Conservation (phyloP, 64 coral and sea anemone species). For the Dendronephthya gigantea region DNA sequence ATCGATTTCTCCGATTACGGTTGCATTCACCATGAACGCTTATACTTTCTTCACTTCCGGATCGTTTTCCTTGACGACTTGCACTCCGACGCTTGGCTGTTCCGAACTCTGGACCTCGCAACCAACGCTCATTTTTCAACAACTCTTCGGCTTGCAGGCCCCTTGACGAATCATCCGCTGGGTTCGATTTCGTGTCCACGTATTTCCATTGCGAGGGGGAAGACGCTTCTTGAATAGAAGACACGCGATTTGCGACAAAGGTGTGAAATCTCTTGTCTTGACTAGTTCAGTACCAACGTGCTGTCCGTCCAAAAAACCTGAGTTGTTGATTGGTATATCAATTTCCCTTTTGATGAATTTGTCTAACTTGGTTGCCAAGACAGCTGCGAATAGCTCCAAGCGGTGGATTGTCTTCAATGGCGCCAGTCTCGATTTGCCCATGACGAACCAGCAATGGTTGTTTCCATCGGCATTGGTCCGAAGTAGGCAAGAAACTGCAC, state of each 20-base stretch:
- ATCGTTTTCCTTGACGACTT: too few relatives aligned
- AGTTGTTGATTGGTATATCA: constrained; percentile 7
- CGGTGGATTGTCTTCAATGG: neutral
- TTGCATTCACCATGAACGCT: too few relatives aligned
- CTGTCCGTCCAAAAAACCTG: constrained; percentile 5
- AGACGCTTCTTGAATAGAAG: neutral
- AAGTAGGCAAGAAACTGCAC: neutral
- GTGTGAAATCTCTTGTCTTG: neutral
- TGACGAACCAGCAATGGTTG: neutral
- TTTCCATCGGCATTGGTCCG: neutral
- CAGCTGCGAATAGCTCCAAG: neutral
- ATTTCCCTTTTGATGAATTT: neutral
- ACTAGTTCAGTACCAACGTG: neutral
- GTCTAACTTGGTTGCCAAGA: constrained; percentile 5
- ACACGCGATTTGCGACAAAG: neutral
- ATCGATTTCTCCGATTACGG: too few relatives aligned
- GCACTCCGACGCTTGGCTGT: too few relatives aligned
- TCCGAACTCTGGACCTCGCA: neutral
- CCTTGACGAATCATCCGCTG: neutral
- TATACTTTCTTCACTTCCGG: too few relatives aligned
- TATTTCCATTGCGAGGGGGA: neutral
- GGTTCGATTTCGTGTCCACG: constrained; percentile 1
- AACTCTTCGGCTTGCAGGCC: neutral
- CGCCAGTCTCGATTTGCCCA: constrained; percentile 1
- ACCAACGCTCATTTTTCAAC: neutral